Base-by-base conservation (phyloP, 1,140 invertebrate species). In the Atopsyche davidsoni region DNA sequence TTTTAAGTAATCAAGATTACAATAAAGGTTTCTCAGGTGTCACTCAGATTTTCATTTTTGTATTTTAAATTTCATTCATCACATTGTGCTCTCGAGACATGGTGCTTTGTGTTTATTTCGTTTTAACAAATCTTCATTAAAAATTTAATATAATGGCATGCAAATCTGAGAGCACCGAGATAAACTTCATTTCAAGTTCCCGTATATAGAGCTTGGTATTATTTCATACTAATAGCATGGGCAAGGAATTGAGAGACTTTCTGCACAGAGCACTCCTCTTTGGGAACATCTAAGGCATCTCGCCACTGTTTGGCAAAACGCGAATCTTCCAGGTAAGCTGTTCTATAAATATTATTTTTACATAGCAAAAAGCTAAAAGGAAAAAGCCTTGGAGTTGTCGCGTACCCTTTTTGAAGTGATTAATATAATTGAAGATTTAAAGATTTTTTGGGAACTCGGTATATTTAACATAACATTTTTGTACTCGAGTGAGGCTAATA, bases 181-280 rank as follows among this genome's bases (percentile, higher is more conserved):
- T 16, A 35, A 28, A 46, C 46, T 10, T 39, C 40, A 56, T 51
- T 32, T 34, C 47, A 53, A 53, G 40, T 59, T 58, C 58, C 35
- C 53, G 48, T 51, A 57, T 50, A 58, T 51, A 53, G 51, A 49
- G 51, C 55, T 58, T 47, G 55, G 38, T 53, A 58, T 58, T 53
- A 53, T 58, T 62, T n/a, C n/a, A 64, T 65, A 73, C 69, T 73
- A 71, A 71, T 69, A 70, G 70, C 70, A 70, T 70, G 70, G 61
- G 62, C 53, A 62, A 55, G 58, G 57, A 62, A 62, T 62, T 61
- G 62, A 44, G 24, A 45, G 41, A 48, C 39, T 54, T 19, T 45
- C 56, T 21, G 24, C 47, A 43, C 48, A 49, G 34, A 48, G 47
- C 36, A 46, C 65, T 61, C 66, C 64, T 62, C 63, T 68, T 60